Base-by-base conservation (phyloP, 2,797 vertebrate genomes). In the Microctenopoma steveboyesi region DNA sequence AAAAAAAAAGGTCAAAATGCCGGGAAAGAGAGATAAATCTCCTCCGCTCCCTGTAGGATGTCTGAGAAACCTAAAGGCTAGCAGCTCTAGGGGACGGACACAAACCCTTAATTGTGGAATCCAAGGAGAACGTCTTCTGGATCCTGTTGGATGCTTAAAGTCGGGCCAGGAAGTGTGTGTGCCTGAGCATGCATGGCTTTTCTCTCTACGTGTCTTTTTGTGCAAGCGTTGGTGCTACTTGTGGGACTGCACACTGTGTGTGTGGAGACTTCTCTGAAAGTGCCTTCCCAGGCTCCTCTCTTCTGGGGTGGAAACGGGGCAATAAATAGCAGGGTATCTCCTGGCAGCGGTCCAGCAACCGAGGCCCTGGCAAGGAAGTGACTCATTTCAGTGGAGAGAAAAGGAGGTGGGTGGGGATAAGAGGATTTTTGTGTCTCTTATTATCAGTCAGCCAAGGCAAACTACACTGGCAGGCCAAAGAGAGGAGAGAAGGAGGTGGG, bases 361-460 rank as follows among this genome's bases (percentile, higher is more conserved):
- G 59, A 89, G 65, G 76, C 86, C 69, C 83, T 93, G 92, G 92
- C 90, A 91, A 93, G 93, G 92, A 93, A 92, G 88, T 92, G 88
- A 85, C 85, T 93, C 88, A 93, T 88, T 92, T 91, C 79, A 88
- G 91, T 86, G 90, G 64, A 85, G 82, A 88, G 79, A 87, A 85
- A 88, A 82, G 90, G 89, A 72, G 45, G 50, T 80, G 35, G 57
- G 57, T 50, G 62, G 84, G 89, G 61, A 72, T 86, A 86, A 91
- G 91, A 91, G 89, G 91, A 92, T 91, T 95, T 95, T 91, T 93
- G 88, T 88, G 91, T 94, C 86, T 94, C 90, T 95, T 93, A 95
- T 96, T 95, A 95, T 95, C 94, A 95, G 90, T 87, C 91, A 93
- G 91, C 90, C 91, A 93, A 95, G 94, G 94, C 88, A 93, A 95